Percentiles rank a stretch among this genome's conserved stretches.
These are phyloP conservation scores for Gallinago stenura DNA, from an alignment of 2,797 vertebrate genomes.

Conservation along the genomic window DNA sequence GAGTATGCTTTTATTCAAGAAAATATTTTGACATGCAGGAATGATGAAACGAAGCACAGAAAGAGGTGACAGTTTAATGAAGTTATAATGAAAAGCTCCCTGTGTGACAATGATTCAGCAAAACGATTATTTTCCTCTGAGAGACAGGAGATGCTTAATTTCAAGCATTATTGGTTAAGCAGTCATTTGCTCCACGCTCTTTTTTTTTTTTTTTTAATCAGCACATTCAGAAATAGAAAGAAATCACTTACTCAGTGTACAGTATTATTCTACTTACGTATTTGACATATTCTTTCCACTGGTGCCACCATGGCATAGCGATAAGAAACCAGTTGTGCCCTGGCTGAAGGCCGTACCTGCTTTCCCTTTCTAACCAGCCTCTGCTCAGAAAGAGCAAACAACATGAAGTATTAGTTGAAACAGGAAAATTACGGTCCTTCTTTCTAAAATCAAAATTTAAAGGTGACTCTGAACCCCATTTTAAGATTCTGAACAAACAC, in stretches of 20 bases:
- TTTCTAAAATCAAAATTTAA: neutral
- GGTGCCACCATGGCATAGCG: slow-evolving; percentile 97
- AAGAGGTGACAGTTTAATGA: neutral
- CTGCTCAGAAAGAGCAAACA: slow-evolving; percentile 73
- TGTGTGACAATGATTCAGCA: neutral
- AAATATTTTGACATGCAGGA: neutral
- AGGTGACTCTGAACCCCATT: neutral
- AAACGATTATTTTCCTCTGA: neutral
- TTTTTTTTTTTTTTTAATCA: neutral
- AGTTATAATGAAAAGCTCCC: neutral
- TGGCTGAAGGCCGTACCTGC: slow-evolving; percentile 92
- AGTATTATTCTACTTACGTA: slow-evolving; percentile 87
- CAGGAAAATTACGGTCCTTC: neutral
- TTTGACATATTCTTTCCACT: slow-evolving; percentile 99
- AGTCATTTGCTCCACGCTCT: neutral
- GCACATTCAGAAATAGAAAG: neutral
- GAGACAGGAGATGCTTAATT: neutral
- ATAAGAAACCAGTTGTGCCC: slow-evolving; percentile 98
- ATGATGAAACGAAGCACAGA: neutral
- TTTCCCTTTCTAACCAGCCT: slow-evolving; percentile 97
- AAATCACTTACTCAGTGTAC: neutral
- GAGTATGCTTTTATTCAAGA: neutral
- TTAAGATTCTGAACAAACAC: neutral
- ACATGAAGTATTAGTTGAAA: neutral
- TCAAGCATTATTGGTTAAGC: neutral